Conservation (phyloP, 2,113 vertebrate species). For the Gymnarchus niloticus region DNA sequence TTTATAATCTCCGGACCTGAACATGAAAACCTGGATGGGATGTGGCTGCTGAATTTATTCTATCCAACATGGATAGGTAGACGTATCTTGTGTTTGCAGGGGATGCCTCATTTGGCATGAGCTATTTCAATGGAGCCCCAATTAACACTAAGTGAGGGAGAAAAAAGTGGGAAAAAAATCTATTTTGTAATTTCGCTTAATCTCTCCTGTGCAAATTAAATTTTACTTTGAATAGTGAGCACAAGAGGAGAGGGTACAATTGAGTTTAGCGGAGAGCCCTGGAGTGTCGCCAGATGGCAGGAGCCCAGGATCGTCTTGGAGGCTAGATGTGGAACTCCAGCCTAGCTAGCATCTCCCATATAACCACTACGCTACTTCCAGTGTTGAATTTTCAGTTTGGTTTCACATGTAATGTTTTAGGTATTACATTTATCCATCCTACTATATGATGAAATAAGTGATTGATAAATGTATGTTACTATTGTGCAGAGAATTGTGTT, state of each 20-base stretch:
- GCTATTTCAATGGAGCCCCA: background rate
- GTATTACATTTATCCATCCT: background rate
- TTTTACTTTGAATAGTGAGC: background rate
- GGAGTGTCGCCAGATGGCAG: background rate
- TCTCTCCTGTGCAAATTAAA: constrained; percentile 3
- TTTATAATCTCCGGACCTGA: background rate
- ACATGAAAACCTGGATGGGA: background rate
- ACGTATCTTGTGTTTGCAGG: background rate
- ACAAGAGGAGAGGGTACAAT: background rate
- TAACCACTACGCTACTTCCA: background rate
- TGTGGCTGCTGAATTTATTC: background rate
- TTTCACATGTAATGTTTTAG: background rate
- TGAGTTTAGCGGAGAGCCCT: background rate
- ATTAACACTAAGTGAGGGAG: background rate
- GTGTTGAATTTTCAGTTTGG: background rate
- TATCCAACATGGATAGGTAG: background rate
- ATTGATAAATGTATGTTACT: background rate
- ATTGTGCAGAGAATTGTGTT: background rate
- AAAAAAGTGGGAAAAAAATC: background rate
- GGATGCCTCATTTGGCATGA: background rate
- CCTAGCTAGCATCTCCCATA: background rate
- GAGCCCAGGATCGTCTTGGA: background rate
- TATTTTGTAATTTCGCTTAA: background rate
- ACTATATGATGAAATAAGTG: background rate
- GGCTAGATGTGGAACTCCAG: background rate